Conservation (phyloP, 2,888 invertebrate genomes). For the Eupithecia subfuscata region DNA sequence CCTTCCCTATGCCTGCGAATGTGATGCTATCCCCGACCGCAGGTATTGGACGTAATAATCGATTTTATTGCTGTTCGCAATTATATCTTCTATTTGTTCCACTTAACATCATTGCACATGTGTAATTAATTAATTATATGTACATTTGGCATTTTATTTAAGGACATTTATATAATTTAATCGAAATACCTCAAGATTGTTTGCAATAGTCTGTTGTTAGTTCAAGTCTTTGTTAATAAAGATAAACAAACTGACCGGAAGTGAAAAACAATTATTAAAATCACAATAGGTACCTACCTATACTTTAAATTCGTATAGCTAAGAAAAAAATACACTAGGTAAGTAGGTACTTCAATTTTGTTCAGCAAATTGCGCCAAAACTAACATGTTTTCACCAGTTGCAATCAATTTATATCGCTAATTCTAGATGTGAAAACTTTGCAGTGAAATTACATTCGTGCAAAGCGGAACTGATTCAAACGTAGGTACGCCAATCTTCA, state of each 20-base stretch:
- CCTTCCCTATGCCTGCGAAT: not conserved
- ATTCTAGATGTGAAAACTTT: slow-evolving; percentile 28
- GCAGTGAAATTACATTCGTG: slow-evolving; percentile 52
- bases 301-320: not conserved
- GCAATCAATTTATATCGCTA: slow-evolving; percentile 20
- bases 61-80: slow-evolving; percentile 72
- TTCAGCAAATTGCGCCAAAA: not conserved
- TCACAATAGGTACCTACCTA: no score
- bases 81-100: slow-evolving; percentile 67
- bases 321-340: not conserved
- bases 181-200: no score
- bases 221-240: no score
- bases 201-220: no score
- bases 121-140: not conserved
- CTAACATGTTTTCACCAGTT: not conserved
- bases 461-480: slow-evolving; percentile 59
- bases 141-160: not conserved
- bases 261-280: not conserved
- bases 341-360: not conserved
- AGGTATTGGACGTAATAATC: slow-evolving; percentile 68
- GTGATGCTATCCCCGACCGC: slow-evolving; percentile 51
- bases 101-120: slow-evolving; percentile 26
- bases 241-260: no score
- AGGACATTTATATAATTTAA: not conserved
- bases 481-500: slow-evolving; percentile 34